Percentiles rank a stretch among this genome's conserved stretches.
These are phyloP conservation scores for Rhinichthys osculus DNA, from an alignment of 2,797 vertebrate genomes.

Conservation along the genomic window DNA sequence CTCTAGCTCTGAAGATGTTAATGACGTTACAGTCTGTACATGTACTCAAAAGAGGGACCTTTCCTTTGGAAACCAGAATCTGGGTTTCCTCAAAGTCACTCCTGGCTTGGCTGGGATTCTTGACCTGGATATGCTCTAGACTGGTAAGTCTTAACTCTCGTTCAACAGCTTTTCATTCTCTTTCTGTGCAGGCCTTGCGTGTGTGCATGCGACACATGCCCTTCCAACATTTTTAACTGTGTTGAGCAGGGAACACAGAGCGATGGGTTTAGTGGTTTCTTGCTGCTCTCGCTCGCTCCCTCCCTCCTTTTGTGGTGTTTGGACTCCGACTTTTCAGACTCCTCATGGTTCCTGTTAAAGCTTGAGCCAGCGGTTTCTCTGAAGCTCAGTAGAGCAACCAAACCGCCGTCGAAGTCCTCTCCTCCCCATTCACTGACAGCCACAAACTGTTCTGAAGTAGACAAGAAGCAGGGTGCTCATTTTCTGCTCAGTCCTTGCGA, in stretches of 20 bases:
- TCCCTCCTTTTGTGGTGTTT: constrained; percentile 58
- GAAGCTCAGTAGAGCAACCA: constrained; percentile 54
- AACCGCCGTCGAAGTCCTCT: constrained; percentile 47
- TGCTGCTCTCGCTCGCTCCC: constrained; percentile 42
- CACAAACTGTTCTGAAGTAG: constrained; percentile 40
- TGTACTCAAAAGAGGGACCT: constrained; percentile 24
- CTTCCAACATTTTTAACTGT: constrained; percentile 39
- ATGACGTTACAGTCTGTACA: constrained; percentile 40
- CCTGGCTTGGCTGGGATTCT: constrained; percentile 24
- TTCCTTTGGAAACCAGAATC: constrained; percentile 26
- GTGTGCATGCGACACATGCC: constrained; percentile 20
- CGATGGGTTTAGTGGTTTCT: constrained; percentile 57
- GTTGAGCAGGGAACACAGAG: constrained; percentile 39
- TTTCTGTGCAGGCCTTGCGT: constrained; percentile 32
- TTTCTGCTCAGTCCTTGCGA: constrained; percentile 34
- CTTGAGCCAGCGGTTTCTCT: constrained; percentile 63
- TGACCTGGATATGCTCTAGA: constrained; percentile 57
- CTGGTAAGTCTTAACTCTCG: constrained; percentile 47
- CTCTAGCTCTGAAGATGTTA: constrained; percentile 3
- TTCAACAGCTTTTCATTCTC: neutral
- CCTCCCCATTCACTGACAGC: constrained; percentile 45
- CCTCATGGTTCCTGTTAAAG: constrained; percentile 61
- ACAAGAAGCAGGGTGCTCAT: constrained; percentile 56
- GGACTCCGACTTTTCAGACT: constrained; percentile 59
- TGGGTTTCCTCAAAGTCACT: constrained; percentile 43